Percentiles rank a stretch among this genome's conserved stretches.
Evolutionary conservation across 2,888 invertebrate genomes (phyloP).

Genomic region (Drosophila anceps): DNA sequence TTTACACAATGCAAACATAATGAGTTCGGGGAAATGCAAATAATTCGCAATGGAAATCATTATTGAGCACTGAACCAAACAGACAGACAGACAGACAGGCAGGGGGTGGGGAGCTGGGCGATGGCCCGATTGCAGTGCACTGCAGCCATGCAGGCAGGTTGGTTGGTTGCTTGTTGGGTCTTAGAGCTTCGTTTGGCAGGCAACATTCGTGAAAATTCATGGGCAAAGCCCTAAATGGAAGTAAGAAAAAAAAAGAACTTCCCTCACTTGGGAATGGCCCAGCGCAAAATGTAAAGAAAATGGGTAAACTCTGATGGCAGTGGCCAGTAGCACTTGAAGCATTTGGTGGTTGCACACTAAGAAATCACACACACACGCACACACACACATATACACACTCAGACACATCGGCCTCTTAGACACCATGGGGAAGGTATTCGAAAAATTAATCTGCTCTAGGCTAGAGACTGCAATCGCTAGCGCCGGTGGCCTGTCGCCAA

Average conservation of each 20-base stretch:
- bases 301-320: conserved; percentile 21
- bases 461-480: too few species aligned
- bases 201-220: conserved; percentile 44
- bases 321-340: conserved; percentile 8
- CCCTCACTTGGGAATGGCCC: conserved; percentile 25
- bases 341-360: conserved; percentile 23
- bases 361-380: conserved; percentile 29
- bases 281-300: conserved; percentile 36
- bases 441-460: too few species aligned
- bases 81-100: conserved; percentile 10
- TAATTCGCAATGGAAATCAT: conserved; percentile 75
- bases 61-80: conserved; percentile 70
- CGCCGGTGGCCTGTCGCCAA: too few species aligned
- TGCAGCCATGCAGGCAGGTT: neutral
- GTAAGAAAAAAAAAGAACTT: conserved; percentile 3
- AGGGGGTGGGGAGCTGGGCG: neutral
- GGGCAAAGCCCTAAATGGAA: conserved; percentile 41
- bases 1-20: conserved; percentile 74
- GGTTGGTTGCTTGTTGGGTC: neutral
- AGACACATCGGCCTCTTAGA: too few species aligned
- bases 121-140: neutral
- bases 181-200: neutral
- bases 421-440: too few species aligned
- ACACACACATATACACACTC: neutral
- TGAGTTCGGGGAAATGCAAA: conserved; percentile 76